Evolutionary conservation across 2,113 vertebrate species (phyloP), one percentile per base, ranked within the genome.

Genomic region (Murina feae): DNA sequence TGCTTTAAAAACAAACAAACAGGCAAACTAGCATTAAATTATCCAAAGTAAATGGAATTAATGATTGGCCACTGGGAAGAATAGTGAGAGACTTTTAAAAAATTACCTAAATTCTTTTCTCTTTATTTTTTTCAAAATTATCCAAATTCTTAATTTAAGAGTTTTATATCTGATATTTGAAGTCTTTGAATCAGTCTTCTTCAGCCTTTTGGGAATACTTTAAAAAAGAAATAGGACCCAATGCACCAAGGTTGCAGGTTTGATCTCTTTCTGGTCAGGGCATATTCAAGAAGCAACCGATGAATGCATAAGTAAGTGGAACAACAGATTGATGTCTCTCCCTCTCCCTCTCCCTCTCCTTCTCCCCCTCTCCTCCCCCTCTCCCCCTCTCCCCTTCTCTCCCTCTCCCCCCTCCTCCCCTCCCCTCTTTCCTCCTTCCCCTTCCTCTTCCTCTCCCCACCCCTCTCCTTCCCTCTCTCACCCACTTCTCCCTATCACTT

Each of bases 11-110:
- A 65, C 42, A 16, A 81, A 47, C 21, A 39, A 12, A 39, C 51
- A 13, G n/a, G 35, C 18, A 80, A 39, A 28, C 21, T 35, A 35
- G 49, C 35, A 30, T 90, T 80, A 71, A 51, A 28, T 86, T 84
- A 83, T 83, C 32, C 16, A 72, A 65, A 92, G 21, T 74, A 87
- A 92, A 37, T 72, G 42, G 53, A 93, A 82, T 89, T 86, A 89
- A 91, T 91, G 58, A 75, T 80, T 89, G 28, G 47, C 37, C 32
- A 35, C 60, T 79, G 39, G 20, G 23, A 81, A 55, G 69, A 68
- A 49, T 9, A 89, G 44, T 82, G 68, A 89, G 35, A 69, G 51
- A 75, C 69, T 91, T 91, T 88, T 28, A 25, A 8, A 8, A 85
- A 82, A 28, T 63, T 65, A 72, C 47, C 72, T n/a, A 51, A 12